Base-by-base conservation (phyloP, 2,113 vertebrate genomes). In the Dolichotis patagonum region DNA sequence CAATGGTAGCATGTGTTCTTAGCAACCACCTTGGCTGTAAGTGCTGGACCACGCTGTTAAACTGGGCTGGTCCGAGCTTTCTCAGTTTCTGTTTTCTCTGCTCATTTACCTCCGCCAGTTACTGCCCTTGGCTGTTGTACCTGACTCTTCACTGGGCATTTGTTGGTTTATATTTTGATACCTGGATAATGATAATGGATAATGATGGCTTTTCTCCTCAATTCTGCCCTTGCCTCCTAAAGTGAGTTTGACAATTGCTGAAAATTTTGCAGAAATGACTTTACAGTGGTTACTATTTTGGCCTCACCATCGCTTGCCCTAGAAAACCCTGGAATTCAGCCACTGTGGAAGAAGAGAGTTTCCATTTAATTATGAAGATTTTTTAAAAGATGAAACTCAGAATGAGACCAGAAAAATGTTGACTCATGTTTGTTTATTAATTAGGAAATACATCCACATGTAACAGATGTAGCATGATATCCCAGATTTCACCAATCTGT, bases 241-340 rank as follows among this genome's bases (percentile, higher is more conserved):
- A n/a, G 83, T 65, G 62, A 96, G 17, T 84, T 92, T 84, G 85
- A 84, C 30, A 28, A 80, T 65, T 93, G 81, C 24, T 85, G 77
- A 96, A 85, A 35, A 32, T 85, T 93, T 85, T 85, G 35, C 46
- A 91, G 30, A 91, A 80, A 93, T 88, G 71, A 96, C 58, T 11
- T 96, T 96, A 58, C 41, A 19, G 22, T 75, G 19, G 1, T n/a
- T 81, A 41, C 91, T 63, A 90, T 85, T 93, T 95, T 95, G 56
- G 14, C 46, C 30, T 96, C 24, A 63, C 41, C 28, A 38, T 89
- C 2, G 73, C 41, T 89, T 89, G 35, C 2, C 73, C 93, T 88
- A 91, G 62, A 88, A 96, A 90, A 54, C 20, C 20, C 49, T 90
- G 26, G 69, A 58, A 84, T 85, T 96, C 49, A 88, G 35, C 16